Evolutionary conservation across 2,888 invertebrate genomes (phyloP).

Genomic region (Ganaspis brasiliensis): DNA sequence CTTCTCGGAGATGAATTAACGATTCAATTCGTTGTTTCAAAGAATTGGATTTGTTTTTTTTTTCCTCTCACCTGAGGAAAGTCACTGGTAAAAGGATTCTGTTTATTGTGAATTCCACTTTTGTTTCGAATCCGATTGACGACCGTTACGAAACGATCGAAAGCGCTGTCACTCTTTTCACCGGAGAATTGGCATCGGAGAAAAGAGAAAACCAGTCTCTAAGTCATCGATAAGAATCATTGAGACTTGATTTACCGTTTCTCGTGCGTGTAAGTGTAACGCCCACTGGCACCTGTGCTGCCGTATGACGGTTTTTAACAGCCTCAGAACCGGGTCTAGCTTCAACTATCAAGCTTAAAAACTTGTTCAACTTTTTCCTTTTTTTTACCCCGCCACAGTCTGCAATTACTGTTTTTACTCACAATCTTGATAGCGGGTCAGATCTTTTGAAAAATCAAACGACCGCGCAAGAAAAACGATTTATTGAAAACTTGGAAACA

Average conservation of each 20-base stretch:
- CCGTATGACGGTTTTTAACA: slow-evolving; percentile 15
- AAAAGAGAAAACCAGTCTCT: slow-evolving; percentile 57
- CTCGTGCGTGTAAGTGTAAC: slow-evolving; percentile 38
- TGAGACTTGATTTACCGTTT: slow-evolving; percentile 36
- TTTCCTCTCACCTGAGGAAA: neutral
- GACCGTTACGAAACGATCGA: slow-evolving; percentile 64
- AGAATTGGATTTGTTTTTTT: neutral
- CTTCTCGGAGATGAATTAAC: no score
- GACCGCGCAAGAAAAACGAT: neutral
- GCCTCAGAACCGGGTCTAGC: slow-evolving; percentile 27
- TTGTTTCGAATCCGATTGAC: neutral
- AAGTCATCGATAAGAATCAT: slow-evolving; percentile 39
- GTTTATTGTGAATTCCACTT: slow-evolving; percentile 15
- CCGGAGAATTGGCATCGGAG: slow-evolving; percentile 58
- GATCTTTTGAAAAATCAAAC: slow-evolving; percentile 4
- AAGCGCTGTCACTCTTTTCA: slow-evolving; percentile 65
- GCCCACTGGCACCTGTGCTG: slow-evolving; percentile 39
- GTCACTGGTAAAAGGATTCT: no score
- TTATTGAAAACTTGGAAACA: neutral
- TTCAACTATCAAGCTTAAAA: slow-evolving; percentile 35
- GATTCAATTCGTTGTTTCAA: no score
- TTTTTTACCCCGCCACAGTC: neutral
- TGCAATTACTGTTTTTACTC: slow-evolving; percentile 39
- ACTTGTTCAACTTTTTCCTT: slow-evolving; percentile 24
- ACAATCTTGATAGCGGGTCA: slow-evolving; percentile 20